Base-by-base conservation (phyloP, 2,888 invertebrate genomes). In the Seira musarum region DNA sequence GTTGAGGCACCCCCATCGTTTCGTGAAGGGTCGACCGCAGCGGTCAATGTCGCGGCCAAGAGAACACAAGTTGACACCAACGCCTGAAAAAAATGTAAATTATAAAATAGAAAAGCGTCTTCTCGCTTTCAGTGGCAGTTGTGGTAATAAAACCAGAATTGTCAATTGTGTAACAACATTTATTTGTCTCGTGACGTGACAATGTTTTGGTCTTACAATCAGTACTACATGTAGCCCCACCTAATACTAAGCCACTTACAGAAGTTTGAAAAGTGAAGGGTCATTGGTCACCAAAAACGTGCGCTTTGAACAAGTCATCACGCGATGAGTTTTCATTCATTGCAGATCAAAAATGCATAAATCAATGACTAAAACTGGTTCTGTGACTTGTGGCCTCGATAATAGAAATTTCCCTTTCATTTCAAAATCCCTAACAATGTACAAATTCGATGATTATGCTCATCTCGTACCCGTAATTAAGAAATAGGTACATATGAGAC, bases 11-110 rank as follows among this genome's bases (percentile, higher is more conserved):
- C 81, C 22, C 60, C 79, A 63, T 57, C 69, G 60, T 73, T 79
- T 25, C 79, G 30, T 60, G 83, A 84, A 40, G 84, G 81, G 61
- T 84, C 83, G 49, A 82, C 86, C n/a, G 78, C 53, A 17, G 77
- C 71, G 46, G 70, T 69, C 68, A 70, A 68, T 15, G 69, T 22
- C 46, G 82, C 21, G 60, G 83, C 77, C 13, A 49, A 13, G 73
- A 82, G 68, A 61, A 83, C 65, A 57, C 82, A 75, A 53, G 80
- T 60, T 63, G 81, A 76, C 15, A 40, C 68, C 67, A 82, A 78
- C 76, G 74, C 83, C 86, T 85, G 65, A 0, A 73, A 82, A 24
- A 30, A 49, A 63, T 57, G 63, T 49, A n/a, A 49, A 49, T 49
- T 49, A 49, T 49, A 49, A 30, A 30, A 30, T 8, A n/a, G n/a